Percentiles rank a stretch among this genome's conserved stretches.
Conservation (phyloP, 2,113 vertebrate species). For the Catagonus wagneri region DNA sequence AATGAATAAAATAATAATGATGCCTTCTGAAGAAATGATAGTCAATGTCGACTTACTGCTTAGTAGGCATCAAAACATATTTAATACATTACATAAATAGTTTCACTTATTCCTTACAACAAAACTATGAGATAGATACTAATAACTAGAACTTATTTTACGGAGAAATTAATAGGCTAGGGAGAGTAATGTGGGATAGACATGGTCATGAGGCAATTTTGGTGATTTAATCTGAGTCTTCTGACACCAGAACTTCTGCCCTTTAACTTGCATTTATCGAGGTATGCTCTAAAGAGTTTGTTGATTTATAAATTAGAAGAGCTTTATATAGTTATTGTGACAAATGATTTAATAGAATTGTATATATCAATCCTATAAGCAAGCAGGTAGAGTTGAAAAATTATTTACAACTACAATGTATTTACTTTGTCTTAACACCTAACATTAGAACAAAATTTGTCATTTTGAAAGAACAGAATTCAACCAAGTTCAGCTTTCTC, state of each 20-base stretch:
- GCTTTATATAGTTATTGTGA: background rate
- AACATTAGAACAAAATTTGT: background rate
- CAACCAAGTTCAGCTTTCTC: background rate
- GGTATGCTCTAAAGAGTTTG: background rate
- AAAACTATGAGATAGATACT: background rate
- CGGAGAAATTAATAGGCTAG: background rate
- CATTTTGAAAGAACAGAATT: conserved; percentile 31
- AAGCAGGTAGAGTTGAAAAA: background rate
- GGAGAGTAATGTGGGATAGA: fast-evolving
- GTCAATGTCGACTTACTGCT: background rate
- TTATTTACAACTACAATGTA: background rate
- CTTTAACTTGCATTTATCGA: background rate
- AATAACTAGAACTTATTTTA: background rate
- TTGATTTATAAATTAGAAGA: background rate
- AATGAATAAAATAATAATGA: background rate
- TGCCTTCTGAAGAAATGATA: background rate
- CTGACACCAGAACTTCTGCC: background rate
- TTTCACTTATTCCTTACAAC: background rate
- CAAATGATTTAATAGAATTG: background rate
- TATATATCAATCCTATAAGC: background rate
- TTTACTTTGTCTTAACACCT: background rate
- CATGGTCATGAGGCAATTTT: fast-evolving
- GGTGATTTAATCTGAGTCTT: background rate
- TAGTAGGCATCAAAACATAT: background rate
- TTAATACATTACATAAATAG: background rate